These are phyloP conservation scores for Dasypogon diadema DNA, from an alignment of 2,888 invertebrate genomes.

Conservation along the genomic window DNA sequence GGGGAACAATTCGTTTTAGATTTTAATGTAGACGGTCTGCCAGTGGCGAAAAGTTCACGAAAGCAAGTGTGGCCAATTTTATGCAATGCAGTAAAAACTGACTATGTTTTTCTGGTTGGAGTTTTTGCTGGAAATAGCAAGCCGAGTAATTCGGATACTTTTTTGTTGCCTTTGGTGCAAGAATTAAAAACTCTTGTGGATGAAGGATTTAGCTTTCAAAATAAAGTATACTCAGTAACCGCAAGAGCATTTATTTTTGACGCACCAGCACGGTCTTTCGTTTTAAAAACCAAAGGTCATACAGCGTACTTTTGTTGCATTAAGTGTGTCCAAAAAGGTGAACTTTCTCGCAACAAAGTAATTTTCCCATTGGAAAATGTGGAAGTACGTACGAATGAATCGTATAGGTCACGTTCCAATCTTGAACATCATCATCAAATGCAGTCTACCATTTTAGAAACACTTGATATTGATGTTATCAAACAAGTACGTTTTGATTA, in stretches of 20 bases:
- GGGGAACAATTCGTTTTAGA: too few relatives aligned
- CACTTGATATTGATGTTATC: conserved; percentile 4
- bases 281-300: conserved; percentile 47
- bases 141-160: conserved; percentile 5
- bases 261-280: conserved; percentile 42
- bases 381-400: not conserved
- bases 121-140: conserved; percentile 28
- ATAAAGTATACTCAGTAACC: conserved; percentile 2
- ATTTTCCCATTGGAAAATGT: not conserved
- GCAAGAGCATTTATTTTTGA: conserved; percentile 44
- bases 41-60: conserved; percentile 37
- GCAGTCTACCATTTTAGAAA: not conserved
- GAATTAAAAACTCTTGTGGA: conserved; percentile 12
- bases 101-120: conserved; percentile 30
- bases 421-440: conserved; percentile 21
- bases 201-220: conserved; percentile 1
- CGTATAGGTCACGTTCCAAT: not conserved
- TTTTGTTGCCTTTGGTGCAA: conserved; percentile 22
- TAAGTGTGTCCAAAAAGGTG: conserved; percentile 14
- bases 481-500: conserved; percentile 44
- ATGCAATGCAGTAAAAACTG: conserved; percentile 20
- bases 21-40: too few relatives aligned
- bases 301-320: conserved; percentile 40
- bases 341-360: conserved; percentile 6
- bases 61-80: conserved; percentile 45